Evolutionary conservation across 2,888 invertebrate genomes (phyloP).

Genomic region (Metalampra italica): DNA sequence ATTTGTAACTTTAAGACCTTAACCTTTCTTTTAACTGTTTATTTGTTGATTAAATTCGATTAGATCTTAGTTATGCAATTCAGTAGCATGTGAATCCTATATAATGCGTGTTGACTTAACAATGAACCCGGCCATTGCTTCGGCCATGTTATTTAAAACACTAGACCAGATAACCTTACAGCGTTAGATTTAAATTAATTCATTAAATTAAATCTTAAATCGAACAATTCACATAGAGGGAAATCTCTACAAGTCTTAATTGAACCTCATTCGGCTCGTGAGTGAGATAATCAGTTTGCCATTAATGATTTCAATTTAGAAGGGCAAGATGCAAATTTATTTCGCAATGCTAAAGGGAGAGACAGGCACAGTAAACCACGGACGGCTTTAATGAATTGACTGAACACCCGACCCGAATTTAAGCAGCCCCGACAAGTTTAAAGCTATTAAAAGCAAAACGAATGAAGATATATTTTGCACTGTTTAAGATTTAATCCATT

Average conservation of each 20-base stretch:
- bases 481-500: conserved; percentile 11
- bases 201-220: conserved; percentile 59
- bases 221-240: conserved; percentile 65
- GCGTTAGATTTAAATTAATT: conserved; percentile 54
- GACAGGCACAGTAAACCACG: conserved; percentile 48
- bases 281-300: conserved; percentile 70
- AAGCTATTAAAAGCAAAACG: conserved; percentile 15
- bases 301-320: conserved; percentile 75
- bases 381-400: conserved; percentile 49
- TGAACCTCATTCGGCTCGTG: conserved; percentile 67
- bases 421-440: conserved; percentile 16
- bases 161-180: conserved; percentile 28
- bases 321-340: conserved; percentile 67
- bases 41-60: no score
- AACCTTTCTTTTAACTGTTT: no score
- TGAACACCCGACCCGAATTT: conserved; percentile 28
- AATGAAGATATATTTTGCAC: conserved; percentile 13
- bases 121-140: conserved; percentile 11
- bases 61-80: no score
- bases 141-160: conserved; percentile 27
- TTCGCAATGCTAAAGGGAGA: conserved; percentile 28
- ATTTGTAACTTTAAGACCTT: no score
- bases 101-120: neutral
- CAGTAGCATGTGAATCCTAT: neutral
- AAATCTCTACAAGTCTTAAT: conserved; percentile 72